Evolutionary conservation across 2,797 vertebrate species (phyloP).

Genomic region (Hemitrygon akajei): DNA sequence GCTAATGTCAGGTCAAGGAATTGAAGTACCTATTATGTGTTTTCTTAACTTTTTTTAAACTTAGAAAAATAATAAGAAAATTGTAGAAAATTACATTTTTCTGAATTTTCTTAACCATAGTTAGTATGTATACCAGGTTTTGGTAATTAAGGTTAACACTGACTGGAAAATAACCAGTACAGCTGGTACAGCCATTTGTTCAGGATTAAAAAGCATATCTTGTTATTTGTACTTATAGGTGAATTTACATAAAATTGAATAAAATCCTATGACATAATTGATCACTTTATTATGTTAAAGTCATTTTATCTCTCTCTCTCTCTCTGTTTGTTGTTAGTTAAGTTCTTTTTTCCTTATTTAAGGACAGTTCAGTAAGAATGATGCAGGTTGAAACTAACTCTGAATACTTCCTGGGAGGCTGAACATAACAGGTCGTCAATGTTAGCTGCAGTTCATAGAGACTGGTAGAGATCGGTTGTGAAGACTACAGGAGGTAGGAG

Average conservation of each 20-base stretch:
- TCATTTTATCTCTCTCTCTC: too few species aligned
- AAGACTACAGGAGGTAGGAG: not conserved
- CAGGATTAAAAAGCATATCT: not conserved
- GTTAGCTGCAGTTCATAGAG: not conserved
- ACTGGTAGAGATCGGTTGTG: not conserved
- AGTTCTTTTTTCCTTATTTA: not conserved
- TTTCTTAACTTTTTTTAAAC: not conserved
- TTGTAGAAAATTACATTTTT: too few species aligned
- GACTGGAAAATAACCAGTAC: not conserved
- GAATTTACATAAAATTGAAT: too few species aligned
- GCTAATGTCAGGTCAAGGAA: constrained; percentile 14
- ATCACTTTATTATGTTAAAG: too few species aligned
- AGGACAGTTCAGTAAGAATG: not conserved
- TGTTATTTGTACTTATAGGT: too few species aligned
- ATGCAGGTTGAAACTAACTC: not conserved
- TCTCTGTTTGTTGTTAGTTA: too few species aligned
- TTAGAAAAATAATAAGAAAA: too few species aligned
- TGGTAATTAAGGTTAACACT: not conserved
- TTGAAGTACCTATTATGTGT: not conserved
- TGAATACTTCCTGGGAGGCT: not conserved
- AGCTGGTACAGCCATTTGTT: not conserved
- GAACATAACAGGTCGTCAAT: not conserved
- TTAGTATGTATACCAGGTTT: not conserved
- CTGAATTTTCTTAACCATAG: not conserved
- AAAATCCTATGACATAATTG: too few species aligned